These are phyloP conservation scores for Odobenus rosmarus DNA, from an alignment of 2,113 vertebrate species.

Conservation along the genomic window DNA sequence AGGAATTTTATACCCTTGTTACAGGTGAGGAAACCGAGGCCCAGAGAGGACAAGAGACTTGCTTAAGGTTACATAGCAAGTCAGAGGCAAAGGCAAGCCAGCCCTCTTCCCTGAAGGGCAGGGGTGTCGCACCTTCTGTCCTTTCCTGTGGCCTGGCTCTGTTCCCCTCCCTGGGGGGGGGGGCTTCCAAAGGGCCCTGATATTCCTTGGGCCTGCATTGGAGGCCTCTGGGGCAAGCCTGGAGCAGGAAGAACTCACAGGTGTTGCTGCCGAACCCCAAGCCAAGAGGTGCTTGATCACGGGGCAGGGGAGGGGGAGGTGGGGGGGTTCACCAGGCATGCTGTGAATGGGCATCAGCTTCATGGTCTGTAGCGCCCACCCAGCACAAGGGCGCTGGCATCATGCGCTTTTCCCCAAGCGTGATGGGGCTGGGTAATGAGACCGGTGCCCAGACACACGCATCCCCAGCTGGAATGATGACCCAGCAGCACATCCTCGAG, in stretches of 20 bases:
- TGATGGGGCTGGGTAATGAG: not conserved
- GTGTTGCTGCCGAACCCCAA: not conserved
- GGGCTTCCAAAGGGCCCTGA: not conserved
- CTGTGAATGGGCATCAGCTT: fast-evolving
- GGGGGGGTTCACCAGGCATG: not conserved
- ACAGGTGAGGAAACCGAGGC: not conserved
- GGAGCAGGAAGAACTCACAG: not conserved
- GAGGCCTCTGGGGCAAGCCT: not conserved
- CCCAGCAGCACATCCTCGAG: not conserved
- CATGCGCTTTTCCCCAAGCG: not conserved
- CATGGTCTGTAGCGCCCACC: fast-evolving
- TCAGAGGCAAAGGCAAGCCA: not conserved
- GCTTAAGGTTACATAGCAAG: not conserved
- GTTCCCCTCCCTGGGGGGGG: not conserved
- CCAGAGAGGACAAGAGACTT: not conserved
- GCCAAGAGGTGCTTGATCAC: not conserved
- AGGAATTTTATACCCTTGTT: not conserved
- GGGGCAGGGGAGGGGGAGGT: not conserved
- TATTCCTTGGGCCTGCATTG: not conserved
- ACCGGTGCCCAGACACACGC: not conserved
- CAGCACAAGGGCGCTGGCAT: fast-evolving
- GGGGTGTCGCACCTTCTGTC: not conserved
- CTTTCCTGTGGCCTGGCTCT: not conserved
- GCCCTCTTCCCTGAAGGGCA: not conserved
- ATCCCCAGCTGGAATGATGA: too few relatives aligned